Evolutionary conservation across 2,797 vertebrate species (phyloP).

Genomic region (Sparus aurata): DNA sequence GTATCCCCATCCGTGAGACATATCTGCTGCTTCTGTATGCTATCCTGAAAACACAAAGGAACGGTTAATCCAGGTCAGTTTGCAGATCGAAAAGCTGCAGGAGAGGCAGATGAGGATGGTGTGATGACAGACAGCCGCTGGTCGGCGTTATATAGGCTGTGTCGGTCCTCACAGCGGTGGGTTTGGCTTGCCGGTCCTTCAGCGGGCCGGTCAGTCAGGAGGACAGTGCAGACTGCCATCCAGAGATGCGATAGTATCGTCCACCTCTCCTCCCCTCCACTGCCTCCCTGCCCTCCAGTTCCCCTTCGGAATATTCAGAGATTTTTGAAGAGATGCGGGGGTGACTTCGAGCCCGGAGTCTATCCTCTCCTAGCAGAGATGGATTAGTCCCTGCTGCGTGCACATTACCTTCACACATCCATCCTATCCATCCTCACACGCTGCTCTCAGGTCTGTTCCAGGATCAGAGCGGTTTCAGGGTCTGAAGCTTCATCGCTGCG

Average conservation of each 20-base stretch:
- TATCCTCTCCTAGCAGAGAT: not conserved
- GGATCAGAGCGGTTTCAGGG: not conserved
- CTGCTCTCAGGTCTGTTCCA: not conserved
- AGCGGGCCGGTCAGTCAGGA: conserved; percentile 6
- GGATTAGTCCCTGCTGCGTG: conserved; percentile 1
- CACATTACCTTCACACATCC: not conserved
- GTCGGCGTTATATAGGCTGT: conserved; percentile 37
- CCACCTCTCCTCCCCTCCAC: not conserved
- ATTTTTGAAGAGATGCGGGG: not conserved
- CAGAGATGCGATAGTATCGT: conserved; percentile 9
- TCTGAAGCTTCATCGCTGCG: not conserved
- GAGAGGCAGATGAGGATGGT: not conserved
- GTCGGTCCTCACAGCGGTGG: conserved; percentile 13
- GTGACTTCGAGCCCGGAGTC: not conserved
- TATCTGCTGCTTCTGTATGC: conserved; percentile 43
- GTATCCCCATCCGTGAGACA: conserved; percentile 87
- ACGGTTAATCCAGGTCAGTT: not conserved
- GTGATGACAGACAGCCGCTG: conserved; percentile 16
- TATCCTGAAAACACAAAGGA: not conserved
- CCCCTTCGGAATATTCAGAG: not conserved
- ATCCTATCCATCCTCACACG: not conserved
- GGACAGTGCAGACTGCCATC: not conserved
- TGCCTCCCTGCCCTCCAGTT: not conserved
- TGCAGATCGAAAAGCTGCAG: not conserved
- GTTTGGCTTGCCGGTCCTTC: conserved; percentile 41